A percentile compares a stretch with the other conserved stretches of the same genome.
Evolutionary conservation across 2,113 vertebrate species (phyloP).

Genomic region (Pteronura brasiliensis): DNA sequence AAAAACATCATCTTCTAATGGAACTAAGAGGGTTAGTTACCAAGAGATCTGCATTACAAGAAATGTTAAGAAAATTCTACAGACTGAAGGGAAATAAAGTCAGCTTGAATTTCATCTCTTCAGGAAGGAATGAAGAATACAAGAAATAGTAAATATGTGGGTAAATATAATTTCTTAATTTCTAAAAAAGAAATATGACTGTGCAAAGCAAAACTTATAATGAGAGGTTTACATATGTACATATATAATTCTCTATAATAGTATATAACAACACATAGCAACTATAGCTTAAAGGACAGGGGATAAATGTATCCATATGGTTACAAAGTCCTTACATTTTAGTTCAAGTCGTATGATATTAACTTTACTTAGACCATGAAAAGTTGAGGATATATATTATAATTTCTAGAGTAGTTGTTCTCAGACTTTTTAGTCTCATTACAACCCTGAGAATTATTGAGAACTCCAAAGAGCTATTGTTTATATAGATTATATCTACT

Average conservation of each 20-base stretch:
- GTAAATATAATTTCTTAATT: slow-evolving; percentile 64
- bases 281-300: not conserved
- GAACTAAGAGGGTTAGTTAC: not conserved
- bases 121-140: slow-evolving; percentile 18
- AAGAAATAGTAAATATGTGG: slow-evolving; percentile 41
- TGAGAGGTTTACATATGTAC: not conserved
- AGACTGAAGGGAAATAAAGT: slow-evolving; percentile 41
- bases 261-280: not conserved
- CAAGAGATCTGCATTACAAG: not conserved
- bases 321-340: slow-evolving; percentile 38
- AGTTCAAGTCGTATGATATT: not conserved
- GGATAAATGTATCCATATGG: not conserved
- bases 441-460: slow-evolving; percentile 15
- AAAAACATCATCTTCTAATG: not conserved
- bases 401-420: slow-evolving; percentile 1
- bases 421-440: slow-evolving; percentile 30
- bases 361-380: not conserved
- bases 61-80: slow-evolving; percentile 40
- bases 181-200: slow-evolving; percentile 37
- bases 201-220: slow-evolving; percentile 30
- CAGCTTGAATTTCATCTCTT: slow-evolving; percentile 45
- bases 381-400: slow-evolving; percentile 32
- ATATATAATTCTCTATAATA: not conserved
- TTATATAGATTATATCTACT: not conserved
- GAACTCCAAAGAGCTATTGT: slow-evolving; percentile 14